phyloP scores from a whole-genome alignment of 1,140 invertebrate genomes.

The Leptinotarsa defecta region DNA sequence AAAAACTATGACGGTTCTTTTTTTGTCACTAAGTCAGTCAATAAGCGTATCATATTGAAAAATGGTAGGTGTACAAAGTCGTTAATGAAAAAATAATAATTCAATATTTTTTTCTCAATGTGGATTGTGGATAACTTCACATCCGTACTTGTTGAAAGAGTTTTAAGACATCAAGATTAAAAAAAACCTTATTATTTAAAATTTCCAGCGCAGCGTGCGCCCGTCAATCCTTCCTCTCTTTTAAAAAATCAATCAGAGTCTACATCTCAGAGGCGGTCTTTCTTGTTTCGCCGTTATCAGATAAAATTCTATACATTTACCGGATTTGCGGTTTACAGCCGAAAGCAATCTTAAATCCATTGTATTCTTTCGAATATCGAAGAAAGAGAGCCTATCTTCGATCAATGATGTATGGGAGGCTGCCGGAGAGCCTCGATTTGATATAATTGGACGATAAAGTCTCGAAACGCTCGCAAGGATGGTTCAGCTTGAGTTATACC shows the following conservation, averaged over 20 bases:
- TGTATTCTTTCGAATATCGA: constrained; percentile 40
- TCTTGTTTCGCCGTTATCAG: constrained; percentile 29
- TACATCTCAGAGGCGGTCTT: not conserved
- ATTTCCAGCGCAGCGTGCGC: no score
- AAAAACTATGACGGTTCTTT: no score
- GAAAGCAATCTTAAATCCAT: constrained; percentile 37
- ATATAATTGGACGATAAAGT: constrained; percentile 50
- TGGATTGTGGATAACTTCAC: no score
- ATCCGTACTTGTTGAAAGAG: no score
- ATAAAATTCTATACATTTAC: constrained; percentile 40
- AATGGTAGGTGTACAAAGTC: no score
- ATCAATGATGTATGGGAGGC: constrained; percentile 46
- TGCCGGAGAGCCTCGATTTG: constrained; percentile 47
- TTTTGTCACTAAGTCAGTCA: no score
- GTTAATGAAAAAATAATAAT: no score
- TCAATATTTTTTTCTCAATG: no score
- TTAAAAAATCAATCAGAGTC: not conserved
- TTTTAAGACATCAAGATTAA: no score
- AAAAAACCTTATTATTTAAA: no score
- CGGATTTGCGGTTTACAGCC: constrained; percentile 37
- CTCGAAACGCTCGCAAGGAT: constrained; percentile 38
- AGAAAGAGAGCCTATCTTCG: constrained; percentile 34
- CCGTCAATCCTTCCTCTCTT: no score
- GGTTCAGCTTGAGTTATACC: constrained; percentile 18
- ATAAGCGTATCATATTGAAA: no score